phyloP scores from a whole-genome alignment of 2,113 vertebrate species.

The Scolopax mira region DNA sequence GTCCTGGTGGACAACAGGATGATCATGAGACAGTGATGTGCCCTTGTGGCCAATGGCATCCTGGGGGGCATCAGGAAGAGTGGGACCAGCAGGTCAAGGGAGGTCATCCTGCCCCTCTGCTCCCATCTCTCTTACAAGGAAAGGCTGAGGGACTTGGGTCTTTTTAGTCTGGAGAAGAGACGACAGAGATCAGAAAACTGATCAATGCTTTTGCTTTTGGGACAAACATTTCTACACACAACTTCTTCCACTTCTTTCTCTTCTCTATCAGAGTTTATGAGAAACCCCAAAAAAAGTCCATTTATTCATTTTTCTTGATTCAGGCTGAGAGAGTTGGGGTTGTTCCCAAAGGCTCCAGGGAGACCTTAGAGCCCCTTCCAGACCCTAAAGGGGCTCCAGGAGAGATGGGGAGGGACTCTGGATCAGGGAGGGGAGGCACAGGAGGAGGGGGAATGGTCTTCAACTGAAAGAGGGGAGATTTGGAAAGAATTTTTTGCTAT shows the following conservation, averaged over 20 bases:
- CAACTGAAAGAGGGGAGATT: neutral
- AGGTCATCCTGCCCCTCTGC: too few relatives aligned
- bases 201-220: neutral
- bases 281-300: neutral
- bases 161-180: too few relatives aligned
- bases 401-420: neutral
- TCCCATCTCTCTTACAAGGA: too few relatives aligned
- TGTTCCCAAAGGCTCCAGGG: neutral
- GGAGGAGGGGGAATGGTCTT: neutral
- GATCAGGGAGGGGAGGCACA: neutral
- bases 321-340: neutral
- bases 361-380: neutral
- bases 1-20: too few relatives aligned
- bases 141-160: too few relatives aligned
- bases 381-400: neutral
- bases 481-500: neutral
- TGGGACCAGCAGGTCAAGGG: too few relatives aligned
- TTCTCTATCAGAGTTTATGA: neutral
- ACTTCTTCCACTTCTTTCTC: neutral
- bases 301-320: neutral
- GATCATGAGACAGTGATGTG: too few relatives aligned
- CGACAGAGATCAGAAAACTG: too few relatives aligned
- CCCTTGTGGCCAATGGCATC: too few relatives aligned
- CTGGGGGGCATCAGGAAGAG: too few relatives aligned
- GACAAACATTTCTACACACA: neutral